Evolutionary conservation across 1,140 invertebrate genomes (phyloP).

Genomic region (Bombus pascuorum): DNA sequence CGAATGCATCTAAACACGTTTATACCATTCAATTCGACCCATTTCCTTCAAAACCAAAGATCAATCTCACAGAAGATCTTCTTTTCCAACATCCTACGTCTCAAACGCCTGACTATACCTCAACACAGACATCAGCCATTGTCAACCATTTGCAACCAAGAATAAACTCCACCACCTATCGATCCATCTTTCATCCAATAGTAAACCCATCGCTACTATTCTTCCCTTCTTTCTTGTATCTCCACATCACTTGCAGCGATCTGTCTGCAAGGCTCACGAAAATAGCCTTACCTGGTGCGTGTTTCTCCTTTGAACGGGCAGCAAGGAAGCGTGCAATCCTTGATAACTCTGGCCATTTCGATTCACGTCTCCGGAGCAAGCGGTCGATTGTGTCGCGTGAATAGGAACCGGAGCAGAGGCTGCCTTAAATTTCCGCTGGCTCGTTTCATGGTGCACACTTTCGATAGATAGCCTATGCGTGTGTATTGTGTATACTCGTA

Average conservation of each 20-base stretch:
- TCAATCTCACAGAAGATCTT: too few relatives aligned
- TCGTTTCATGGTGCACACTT: neutral
- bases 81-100: too few relatives aligned
- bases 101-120: neutral
- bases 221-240: neutral
- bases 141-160: neutral
- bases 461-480: too few relatives aligned
- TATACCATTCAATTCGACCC: too few relatives aligned
- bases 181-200: neutral
- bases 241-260: neutral
- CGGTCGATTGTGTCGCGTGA: conserved; percentile 12
- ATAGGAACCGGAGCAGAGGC: neutral
- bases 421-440: neutral
- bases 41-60: too few relatives aligned
- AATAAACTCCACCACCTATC: neutral
- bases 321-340: neutral
- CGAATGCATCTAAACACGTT: too few relatives aligned
- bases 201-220: neutral
- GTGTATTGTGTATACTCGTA: too few relatives aligned
- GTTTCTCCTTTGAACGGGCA: neutral
- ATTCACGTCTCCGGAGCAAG: conserved; percentile 12
- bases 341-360: conserved; percentile 36
- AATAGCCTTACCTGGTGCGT: conserved; percentile 1
- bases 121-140: neutral
- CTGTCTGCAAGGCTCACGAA: neutral